A percentile compares a stretch with the other conserved stretches of the same genome.
phyloP scores from a whole-genome alignment of 2,888 invertebrate species.

The Drosophila falleni region DNA sequence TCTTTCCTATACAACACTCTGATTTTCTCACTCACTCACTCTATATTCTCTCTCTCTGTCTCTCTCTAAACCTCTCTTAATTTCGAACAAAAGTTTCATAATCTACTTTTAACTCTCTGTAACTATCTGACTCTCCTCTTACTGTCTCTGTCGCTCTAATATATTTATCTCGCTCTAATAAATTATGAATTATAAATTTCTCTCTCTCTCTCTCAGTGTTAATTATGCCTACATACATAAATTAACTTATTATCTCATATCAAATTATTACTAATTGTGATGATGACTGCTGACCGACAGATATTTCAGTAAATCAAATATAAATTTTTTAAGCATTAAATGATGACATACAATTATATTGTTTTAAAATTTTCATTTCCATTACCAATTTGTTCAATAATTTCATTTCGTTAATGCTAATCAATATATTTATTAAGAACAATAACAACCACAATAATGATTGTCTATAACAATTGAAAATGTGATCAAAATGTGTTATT shows the following conservation, averaged over 20 bases:
- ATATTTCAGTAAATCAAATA: conserved; percentile 24
- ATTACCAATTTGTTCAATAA: conserved; percentile 25
- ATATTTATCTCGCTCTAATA: conserved; percentile 37
- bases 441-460: conserved; percentile 24
- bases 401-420: conserved; percentile 41
- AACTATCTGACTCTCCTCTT: conserved; percentile 29
- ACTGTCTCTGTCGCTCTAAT: conserved; percentile 43
- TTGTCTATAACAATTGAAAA: conserved; percentile 41
- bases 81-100: conserved; percentile 17
- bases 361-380: conserved; percentile 31
- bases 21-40: conserved; percentile 35
- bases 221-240: conserved; percentile 48
- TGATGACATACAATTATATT: conserved; percentile 30
- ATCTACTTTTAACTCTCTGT: conserved; percentile 16
- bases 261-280: conserved; percentile 51
- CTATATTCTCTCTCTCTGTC: conserved; percentile 1
- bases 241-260: conserved; percentile 53
- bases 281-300: conserved; percentile 33
- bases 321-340: conserved; percentile 21
- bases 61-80: conserved; percentile 28
- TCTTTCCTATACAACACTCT: conserved; percentile 67
- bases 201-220: conserved; percentile 41
- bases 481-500: conserved; percentile 46
- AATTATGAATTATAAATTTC: conserved; percentile 40
- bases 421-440: conserved; percentile 37